Evolutionary conservation across 2,888 invertebrate genomes (phyloP), one percentile per base, ranked within the genome.

Genomic region (Xanthorhoe spadicearia): DNA sequence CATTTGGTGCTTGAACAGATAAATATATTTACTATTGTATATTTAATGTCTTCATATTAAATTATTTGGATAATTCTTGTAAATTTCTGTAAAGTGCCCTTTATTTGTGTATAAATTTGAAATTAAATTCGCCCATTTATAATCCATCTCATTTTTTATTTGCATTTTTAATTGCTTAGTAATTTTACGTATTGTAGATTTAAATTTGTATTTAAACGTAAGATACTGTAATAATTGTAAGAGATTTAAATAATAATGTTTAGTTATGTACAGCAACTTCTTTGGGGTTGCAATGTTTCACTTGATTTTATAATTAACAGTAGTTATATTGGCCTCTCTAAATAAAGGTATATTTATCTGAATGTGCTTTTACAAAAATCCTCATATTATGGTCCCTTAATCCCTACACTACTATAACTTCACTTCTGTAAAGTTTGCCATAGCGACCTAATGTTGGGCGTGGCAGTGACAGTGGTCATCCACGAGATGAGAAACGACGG

Each of bases 261-360:
- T 76, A 81, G 82, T 77, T 59, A 73, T 77, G 78, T 77, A 80
- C 77, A 83, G 82, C 84, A 80, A 80, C 85, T 84, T 86, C 82
- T 84, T 80, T 76, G 81, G 80, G 82, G 84, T 88, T 87, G 84
- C 84, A 71, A 76, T 56, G 46, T 60, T 61, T 54, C 48, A 49
- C 83, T 83, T 81, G 51, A 81, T 84, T 85, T 84, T 81, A 80
- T 75, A 58, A 73, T 83, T 80, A 83, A 82, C 82, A 84, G 84
- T 86, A 88, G 83, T 84, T 85, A 81, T 87, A 87, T 88, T 88
- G 90, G 90, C 91, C 90, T 92, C 90, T 90, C 90, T 90, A 86
- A 90, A 88, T 90, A 90, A 88, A 87, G 76, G 82, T 87, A 86
- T 91, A 89, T 91, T 89, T 89, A 89, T 87, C 87, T 83, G 81